These are phyloP conservation scores for Dendrolimus punctatus DNA, from an alignment of 1,140 invertebrate species.

Conservation along the genomic window DNA sequence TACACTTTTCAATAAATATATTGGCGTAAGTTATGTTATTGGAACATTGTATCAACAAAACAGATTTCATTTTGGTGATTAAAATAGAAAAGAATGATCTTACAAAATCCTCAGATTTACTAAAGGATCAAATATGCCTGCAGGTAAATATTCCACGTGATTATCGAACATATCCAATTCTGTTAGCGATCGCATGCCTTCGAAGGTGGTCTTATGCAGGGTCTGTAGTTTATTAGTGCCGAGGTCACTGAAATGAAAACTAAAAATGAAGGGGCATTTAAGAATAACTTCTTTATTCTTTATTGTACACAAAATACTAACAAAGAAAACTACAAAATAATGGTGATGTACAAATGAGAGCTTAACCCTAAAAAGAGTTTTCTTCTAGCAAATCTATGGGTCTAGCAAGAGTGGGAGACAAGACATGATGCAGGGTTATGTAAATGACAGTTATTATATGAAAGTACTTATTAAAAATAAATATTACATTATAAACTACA, in stretches of 20 bases:
- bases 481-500: too few relatives aligned
- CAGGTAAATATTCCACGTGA: slow-evolving; percentile 82
- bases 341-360: too few relatives aligned
- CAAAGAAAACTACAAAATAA: too few relatives aligned
- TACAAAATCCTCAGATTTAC: slow-evolving; percentile 80
- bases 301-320: too few relatives aligned
- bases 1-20: neutral
- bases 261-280: neutral
- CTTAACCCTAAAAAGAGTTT: too few relatives aligned
- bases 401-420: too few relatives aligned
- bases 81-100: slow-evolving; percentile 41
- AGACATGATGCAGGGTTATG: too few relatives aligned
- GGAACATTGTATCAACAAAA: neutral
- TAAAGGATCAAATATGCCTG: slow-evolving; percentile 81
- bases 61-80: neutral
- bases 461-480: too few relatives aligned
- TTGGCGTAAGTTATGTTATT: neutral
- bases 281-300: too few relatives aligned
- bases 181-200: slow-evolving; percentile 76
- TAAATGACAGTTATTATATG: too few relatives aligned
- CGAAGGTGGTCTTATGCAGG: slow-evolving; percentile 82
- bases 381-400: too few relatives aligned
- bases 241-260: slow-evolving; percentile 76
- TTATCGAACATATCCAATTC: slow-evolving; percentile 88
- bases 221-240: slow-evolving; percentile 81